Evolutionary conservation across 2,888 invertebrate species (phyloP).

Genomic region (Chrysolina americana): DNA sequence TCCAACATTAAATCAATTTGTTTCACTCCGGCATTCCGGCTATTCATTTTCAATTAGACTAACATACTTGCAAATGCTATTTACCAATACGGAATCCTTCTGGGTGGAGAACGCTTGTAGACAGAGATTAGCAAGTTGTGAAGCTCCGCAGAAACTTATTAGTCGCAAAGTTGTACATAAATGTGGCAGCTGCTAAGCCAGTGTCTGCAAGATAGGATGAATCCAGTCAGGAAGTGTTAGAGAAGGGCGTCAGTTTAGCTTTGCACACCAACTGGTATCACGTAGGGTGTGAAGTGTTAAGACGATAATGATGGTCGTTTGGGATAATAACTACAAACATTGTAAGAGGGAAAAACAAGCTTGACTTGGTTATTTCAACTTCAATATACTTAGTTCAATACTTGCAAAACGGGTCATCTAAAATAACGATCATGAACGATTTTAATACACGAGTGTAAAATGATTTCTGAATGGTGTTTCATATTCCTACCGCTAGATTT

Average conservation of each 20-base stretch:
- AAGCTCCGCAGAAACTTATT: conserved; percentile 2
- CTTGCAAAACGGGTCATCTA: too few species aligned
- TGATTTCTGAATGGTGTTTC: too few species aligned
- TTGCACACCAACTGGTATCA: neutral
- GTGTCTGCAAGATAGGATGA: conserved; percentile 6
- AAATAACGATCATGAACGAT: too few species aligned
- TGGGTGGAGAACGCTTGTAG: neutral
- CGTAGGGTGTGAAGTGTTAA: neutral
- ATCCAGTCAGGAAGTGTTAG: neutral
- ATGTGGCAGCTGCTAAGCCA: conserved; percentile 8
- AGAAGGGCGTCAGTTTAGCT: neutral
- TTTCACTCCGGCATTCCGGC: conserved; percentile 4
- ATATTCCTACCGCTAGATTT: too few species aligned
- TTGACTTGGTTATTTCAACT: too few species aligned
- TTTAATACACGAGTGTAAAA: too few species aligned
- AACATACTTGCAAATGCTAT: conserved; percentile 23
- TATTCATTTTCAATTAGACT: conserved; percentile 21
- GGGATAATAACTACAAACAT: too few species aligned
- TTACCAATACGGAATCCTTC: conserved; percentile 27
- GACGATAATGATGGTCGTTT: neutral
- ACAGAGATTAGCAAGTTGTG: conserved; percentile 21
- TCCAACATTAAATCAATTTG: conserved; percentile 23
- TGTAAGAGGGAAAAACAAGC: too few species aligned
- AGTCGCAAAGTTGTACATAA: conserved; percentile 11
- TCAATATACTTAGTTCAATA: too few species aligned